Evolutionary conservation across 2,113 vertebrate species (phyloP).

Genomic region (Ginglymostoma cirratum): DNA sequence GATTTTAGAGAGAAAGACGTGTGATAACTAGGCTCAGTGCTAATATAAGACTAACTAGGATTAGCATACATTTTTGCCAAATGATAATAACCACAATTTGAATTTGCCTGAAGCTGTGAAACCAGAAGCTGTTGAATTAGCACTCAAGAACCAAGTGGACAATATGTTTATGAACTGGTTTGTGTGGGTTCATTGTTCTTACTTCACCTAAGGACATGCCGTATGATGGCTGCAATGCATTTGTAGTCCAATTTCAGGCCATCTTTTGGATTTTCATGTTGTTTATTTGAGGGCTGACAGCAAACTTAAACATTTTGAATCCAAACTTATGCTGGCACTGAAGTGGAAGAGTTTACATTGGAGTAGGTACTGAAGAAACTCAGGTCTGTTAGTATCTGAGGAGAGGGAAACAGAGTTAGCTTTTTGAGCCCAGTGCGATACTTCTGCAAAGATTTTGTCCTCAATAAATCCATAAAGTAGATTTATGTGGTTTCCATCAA

Average conservation of each 20-base stretch:
- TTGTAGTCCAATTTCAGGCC: too few species aligned
- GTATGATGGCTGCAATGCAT: too few species aligned
- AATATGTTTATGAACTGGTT: neutral
- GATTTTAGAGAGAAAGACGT: neutral
- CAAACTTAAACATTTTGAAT: neutral
- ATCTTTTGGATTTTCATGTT: too few species aligned
- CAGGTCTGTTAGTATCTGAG: too few species aligned
- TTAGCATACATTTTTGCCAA: neutral
- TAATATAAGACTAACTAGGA: neutral
- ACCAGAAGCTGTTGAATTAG: neutral
- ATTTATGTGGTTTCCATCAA: too few species aligned
- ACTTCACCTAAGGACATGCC: neutral
- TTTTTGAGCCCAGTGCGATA: too few species aligned
- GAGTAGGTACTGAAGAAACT: too few species aligned
- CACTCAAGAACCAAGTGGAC: neutral
- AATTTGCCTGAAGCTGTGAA: neutral
- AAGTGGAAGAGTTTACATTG: neutral
- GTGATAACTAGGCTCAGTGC: neutral
- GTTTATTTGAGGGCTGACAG: neutral
- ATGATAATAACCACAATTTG: neutral
- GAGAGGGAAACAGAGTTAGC: too few species aligned
- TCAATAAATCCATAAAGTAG: too few species aligned
- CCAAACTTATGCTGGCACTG: too few species aligned
- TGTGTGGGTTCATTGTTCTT: neutral
- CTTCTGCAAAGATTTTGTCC: too few species aligned